A percentile compares a stretch with the other conserved stretches of the same genome.
Conservation (phyloP, 53 echinoderm and acorn worm genomes). For the Astropecten irregularis region DNA sequence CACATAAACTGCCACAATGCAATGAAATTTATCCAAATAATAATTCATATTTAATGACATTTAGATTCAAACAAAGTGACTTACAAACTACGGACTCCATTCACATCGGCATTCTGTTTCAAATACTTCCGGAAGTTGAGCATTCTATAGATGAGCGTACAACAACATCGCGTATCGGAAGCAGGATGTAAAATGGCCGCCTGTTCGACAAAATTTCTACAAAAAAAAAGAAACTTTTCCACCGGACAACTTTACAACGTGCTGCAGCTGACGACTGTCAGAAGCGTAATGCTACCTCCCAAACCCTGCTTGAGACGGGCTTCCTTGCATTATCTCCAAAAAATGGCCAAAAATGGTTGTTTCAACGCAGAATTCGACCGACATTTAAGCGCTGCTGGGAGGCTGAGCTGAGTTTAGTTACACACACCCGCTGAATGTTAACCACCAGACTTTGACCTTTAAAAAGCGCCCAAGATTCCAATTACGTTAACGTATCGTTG, state of each 20-base stretch:
- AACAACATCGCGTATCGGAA: background rate
- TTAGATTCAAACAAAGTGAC: too few species aligned
- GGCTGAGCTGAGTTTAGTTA: background rate
- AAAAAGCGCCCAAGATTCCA: slow-evolving; percentile 28
- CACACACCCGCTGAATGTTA: background rate
- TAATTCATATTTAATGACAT: too few species aligned
- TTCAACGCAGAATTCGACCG: background rate
- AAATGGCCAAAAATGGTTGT: too few species aligned
- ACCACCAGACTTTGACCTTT: slow-evolving; percentile 37
- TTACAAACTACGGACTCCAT: background rate
- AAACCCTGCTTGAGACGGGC: background rate
- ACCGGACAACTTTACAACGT: too few species aligned
- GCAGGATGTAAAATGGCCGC: slow-evolving; percentile 19
- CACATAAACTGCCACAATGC: too few species aligned
- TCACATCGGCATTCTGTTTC: background rate
- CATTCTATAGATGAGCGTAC: background rate
- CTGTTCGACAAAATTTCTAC: background rate
- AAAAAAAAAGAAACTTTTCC: background rate
- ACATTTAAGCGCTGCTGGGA: background rate
- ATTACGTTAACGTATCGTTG: background rate
- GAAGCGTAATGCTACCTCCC: background rate
- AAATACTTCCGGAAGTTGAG: slow-evolving; percentile 33
- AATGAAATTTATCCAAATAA: too few species aligned
- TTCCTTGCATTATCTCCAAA: background rate
- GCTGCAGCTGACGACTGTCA: background rate